Conservation (phyloP, 2,797 vertebrate species). For the Champsocephalus esox region DNA sequence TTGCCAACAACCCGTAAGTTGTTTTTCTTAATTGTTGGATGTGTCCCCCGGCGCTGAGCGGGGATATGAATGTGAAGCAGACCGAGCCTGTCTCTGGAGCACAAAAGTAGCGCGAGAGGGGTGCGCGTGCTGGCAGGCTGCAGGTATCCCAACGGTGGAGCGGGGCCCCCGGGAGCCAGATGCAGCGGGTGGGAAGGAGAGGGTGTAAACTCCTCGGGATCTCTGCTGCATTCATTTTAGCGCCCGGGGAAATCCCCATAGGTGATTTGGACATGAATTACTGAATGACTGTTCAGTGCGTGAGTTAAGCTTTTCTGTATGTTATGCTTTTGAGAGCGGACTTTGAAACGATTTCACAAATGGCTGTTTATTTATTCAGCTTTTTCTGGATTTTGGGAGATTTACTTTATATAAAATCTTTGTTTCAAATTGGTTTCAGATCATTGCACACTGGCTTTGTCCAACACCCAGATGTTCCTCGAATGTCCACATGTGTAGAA, state of each 20-base stretch:
- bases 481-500: neutral
- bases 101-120: neutral
- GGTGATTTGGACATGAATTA: neutral
- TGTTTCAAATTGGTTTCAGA: neutral
- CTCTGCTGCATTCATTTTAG: constrained; percentile 4
- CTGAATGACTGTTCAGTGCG: constrained; percentile 5
- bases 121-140: constrained; percentile 33
- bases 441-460: neutral
- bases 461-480: neutral
- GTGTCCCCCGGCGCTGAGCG: neutral
- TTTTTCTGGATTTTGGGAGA: neutral
- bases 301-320: constrained; percentile 5
- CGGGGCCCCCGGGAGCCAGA: constrained; percentile 12
- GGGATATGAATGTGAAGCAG: neutral
- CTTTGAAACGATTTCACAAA: constrained; percentile 15
- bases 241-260: neutral
- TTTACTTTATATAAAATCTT: constrained; percentile 2
- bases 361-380: neutral
- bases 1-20: constrained; percentile 86
- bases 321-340: neutral
- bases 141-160: constrained; percentile 43
- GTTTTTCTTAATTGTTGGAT: constrained; percentile 5
- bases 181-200: neutral
- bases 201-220: constrained; percentile 22
- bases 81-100: constrained; percentile 21